These are phyloP conservation scores for Brachymystax lenok DNA, from an alignment of 2,797 vertebrate species.

Conservation along the genomic window DNA sequence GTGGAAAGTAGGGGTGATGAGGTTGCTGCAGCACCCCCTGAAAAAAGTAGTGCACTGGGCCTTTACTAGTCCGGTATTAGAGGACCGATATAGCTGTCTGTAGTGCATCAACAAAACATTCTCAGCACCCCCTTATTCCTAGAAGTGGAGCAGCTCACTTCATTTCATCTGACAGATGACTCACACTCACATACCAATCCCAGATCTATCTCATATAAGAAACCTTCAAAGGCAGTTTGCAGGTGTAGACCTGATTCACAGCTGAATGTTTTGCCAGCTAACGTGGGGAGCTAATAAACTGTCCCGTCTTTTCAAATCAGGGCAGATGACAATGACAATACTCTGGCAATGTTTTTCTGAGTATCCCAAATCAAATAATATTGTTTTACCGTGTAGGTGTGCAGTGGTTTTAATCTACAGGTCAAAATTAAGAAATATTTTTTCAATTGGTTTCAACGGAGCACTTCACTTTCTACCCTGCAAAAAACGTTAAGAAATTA, in stretches of 20 bases:
- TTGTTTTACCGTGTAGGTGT: neutral
- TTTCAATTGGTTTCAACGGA: neutral
- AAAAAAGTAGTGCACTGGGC: too few species aligned
- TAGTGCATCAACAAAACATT: neutral
- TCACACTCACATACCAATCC: neutral
- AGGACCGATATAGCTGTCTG: too few species aligned
- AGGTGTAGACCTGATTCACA: neutral
- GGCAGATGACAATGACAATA: neutral
- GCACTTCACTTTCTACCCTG: neutral
- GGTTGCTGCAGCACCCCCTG: too few species aligned
- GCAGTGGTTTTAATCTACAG: neutral
- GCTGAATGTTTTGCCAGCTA: neutral
- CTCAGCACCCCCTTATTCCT: slow-evolving; percentile 5
- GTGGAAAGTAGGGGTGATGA: too few species aligned
- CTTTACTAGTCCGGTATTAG: too few species aligned
- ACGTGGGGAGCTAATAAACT: neutral
- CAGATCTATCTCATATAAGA: neutral
- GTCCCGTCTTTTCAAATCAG: neutral
- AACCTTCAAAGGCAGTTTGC: neutral
- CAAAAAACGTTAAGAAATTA: neutral
- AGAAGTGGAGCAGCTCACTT: slow-evolving; percentile 5
- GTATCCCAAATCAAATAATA: neutral
- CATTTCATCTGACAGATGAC: slow-evolving; percentile 17
- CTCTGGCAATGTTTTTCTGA: neutral
- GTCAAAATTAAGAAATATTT: neutral